Percentiles rank a stretch among this genome's conserved stretches.
phyloP scores from a whole-genome alignment of 2,113 vertebrate species.

The Motacilla alba region DNA sequence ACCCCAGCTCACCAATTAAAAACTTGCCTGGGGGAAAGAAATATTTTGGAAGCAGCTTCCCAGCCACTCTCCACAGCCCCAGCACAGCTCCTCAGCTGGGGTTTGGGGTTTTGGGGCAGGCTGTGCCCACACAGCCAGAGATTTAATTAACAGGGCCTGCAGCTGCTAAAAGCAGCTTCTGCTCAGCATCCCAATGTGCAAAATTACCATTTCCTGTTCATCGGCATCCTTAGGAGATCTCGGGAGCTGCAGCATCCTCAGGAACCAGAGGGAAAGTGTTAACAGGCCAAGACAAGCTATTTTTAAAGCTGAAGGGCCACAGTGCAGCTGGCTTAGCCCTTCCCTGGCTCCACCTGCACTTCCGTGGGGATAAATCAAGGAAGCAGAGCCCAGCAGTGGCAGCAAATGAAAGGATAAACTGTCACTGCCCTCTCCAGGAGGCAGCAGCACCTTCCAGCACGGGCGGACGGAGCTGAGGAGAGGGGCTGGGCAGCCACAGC shows the following conservation, averaged over 20 bases:
- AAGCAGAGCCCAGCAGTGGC: background rate
- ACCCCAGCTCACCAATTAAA: background rate
- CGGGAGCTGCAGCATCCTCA: background rate
- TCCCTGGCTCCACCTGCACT: fast-evolving
- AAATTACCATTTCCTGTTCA: background rate
- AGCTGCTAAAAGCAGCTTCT: background rate
- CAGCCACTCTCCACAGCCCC: background rate
- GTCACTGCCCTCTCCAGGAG: too few relatives aligned
- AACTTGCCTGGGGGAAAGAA: background rate
- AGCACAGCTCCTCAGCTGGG: background rate
- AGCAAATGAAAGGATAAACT: background rate
- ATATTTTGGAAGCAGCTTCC: background rate
- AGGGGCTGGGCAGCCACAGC: background rate
- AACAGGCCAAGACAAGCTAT: background rate
- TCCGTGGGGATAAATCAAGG: background rate
- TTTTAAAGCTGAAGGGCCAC: background rate
- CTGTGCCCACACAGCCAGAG: background rate
- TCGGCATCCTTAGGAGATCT: background rate
- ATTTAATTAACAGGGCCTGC: background rate
- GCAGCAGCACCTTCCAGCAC: fast-evolving
- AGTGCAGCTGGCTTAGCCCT: background rate
- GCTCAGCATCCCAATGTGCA: background rate
- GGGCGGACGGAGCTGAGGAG: fast-evolving
- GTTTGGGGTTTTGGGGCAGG: background rate
- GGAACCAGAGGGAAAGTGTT: background rate